Base-by-base conservation (phyloP, 2,797 vertebrate species). In the Menidia menidia region DNA sequence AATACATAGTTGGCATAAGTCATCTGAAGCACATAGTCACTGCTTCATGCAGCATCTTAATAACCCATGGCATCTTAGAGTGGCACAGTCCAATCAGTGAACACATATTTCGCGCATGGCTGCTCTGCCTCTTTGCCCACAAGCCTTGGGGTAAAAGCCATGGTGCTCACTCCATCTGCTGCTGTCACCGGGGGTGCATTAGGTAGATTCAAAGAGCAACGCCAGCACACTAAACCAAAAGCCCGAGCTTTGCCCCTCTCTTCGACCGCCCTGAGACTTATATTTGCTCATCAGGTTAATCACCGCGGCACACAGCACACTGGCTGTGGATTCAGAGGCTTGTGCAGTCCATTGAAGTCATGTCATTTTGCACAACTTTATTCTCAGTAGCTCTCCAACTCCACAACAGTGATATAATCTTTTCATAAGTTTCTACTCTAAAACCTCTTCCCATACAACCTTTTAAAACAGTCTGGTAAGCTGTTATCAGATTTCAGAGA, bases 91-190 rank as follows among this genome's bases (percentile, higher is more conserved):
- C 76, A 87, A 75, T 89, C 87, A 77, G 71, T 69, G 72, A 76
- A 77, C 63, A 60, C 71, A 70, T 77, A 74, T 82, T 77, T 76
- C 87, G 73, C 86, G 90, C 86, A 76, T 88, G 87, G 78, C 77
- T 85, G 87, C 82, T 45, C 77, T 73, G 75, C 74, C 48, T 70
- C 59, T 67, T 32, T 84, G 80, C 73, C 78, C 80, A 77, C 72
- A 62, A 75, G 59, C 66, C 78, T 33, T 3, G 25, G 67, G 83
- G 55, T 53, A 43, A 59, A 64, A 75, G 77, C 81, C 32, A 16
- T 67, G 85, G 80, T 50, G 41, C 47, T 64, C 61, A 77, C 77
- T 61, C 91, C 90, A 93, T 92, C 90, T 93, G 92, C 87, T 74
- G 70, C 89, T 77, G 68, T 76, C 75, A 84, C 87, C 65, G 14